Evolutionary conservation across 2,797 vertebrate species (phyloP).

Genomic region (Amphiprion clarkii): DNA sequence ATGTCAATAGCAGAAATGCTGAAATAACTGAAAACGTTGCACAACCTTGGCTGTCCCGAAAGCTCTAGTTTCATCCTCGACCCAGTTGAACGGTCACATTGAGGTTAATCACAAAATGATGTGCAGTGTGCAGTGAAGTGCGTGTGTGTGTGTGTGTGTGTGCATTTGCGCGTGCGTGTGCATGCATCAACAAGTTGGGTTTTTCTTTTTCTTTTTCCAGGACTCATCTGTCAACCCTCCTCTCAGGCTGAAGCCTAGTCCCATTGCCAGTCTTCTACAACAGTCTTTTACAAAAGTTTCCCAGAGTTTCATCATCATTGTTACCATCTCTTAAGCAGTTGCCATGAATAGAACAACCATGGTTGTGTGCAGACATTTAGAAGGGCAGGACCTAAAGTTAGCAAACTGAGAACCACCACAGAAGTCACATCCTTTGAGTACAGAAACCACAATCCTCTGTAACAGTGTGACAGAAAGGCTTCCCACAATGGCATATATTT

Average conservation of each 20-base stretch:
- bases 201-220: slow-evolving; percentile 33
- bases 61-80: slow-evolving; percentile 27
- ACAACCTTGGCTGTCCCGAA: slow-evolving; percentile 55
- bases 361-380: slow-evolving; percentile 36
- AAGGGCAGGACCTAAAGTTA: slow-evolving; percentile 41
- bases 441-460: slow-evolving; percentile 7
- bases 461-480: not conserved
- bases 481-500: not conserved
- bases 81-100: slow-evolving; percentile 51
- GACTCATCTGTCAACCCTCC: slow-evolving; percentile 54
- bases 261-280: slow-evolving; percentile 38
- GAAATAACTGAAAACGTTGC: slow-evolving; percentile 63
- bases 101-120: slow-evolving; percentile 64
- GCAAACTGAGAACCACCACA: slow-evolving; percentile 27
- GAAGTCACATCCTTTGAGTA: slow-evolving; percentile 23
- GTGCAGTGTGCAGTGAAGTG: slow-evolving; percentile 19
- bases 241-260: slow-evolving; percentile 43
- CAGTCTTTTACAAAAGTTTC: slow-evolving; percentile 60
- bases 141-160: not conserved
- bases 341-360: slow-evolving; percentile 42
- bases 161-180: not conserved
- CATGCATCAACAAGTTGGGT: slow-evolving; percentile 37
- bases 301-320: slow-evolving; percentile 72
- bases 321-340: slow-evolving; percentile 55
- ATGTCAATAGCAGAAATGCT: slow-evolving; percentile 58